A percentile compares a stretch with the other conserved stretches of the same genome.
These are phyloP conservation scores for Hydropotes inermis DNA, from an alignment of 2,113 vertebrate species.

Conservation along the genomic window DNA sequence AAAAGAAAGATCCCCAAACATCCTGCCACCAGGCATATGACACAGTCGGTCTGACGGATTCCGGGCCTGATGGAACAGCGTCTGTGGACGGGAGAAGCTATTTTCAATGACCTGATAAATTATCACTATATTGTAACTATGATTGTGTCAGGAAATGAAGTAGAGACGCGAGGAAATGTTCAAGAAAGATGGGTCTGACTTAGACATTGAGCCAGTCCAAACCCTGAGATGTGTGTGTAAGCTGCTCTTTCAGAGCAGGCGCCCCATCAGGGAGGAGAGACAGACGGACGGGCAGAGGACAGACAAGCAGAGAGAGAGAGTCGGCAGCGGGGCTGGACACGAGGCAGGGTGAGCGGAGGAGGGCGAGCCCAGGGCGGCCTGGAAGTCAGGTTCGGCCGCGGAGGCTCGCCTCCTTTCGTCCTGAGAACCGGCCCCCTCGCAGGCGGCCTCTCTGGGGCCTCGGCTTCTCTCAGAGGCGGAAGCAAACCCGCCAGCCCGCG, in stretches of 20 bases:
- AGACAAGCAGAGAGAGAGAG: background rate
- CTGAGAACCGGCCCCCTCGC: background rate
- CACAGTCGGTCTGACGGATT: background rate
- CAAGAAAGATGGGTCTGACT: background rate
- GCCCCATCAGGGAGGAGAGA: background rate
- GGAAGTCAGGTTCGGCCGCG: background rate
- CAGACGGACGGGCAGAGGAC: background rate
- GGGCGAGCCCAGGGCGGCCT: accelerated
- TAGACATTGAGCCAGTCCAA: background rate
- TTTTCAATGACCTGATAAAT: background rate
- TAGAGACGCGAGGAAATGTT: background rate
- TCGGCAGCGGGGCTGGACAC: background rate
- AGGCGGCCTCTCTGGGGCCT: background rate
- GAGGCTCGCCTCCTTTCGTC: no score
- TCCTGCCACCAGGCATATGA: background rate
- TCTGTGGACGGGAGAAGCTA: background rate
- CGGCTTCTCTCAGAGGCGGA: background rate
- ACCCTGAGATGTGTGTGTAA: background rate
- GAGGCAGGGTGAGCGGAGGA: background rate
- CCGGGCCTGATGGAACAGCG: background rate
- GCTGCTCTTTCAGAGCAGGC: background rate
- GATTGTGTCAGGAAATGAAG: background rate
- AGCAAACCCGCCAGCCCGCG: accelerated
- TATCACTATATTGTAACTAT: background rate
- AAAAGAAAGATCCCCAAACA: background rate